These are phyloP conservation scores for Alcis repandata DNA, from an alignment of 2,888 invertebrate species.

Conservation along the genomic window DNA sequence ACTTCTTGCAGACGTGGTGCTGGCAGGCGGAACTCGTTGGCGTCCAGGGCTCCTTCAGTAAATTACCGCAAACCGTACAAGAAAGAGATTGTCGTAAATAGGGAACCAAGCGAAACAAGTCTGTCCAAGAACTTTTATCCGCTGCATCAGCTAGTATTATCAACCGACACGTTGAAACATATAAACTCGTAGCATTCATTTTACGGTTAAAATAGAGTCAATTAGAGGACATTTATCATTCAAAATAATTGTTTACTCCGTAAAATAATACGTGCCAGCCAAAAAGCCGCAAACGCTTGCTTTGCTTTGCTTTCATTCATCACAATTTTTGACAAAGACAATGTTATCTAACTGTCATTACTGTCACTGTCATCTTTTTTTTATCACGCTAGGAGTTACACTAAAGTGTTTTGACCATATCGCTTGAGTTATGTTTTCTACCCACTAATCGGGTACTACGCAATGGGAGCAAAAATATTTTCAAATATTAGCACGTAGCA, in stretches of 20 bases:
- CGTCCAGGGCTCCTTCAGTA: slow-evolving; percentile 93
- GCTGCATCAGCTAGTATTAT: slow-evolving; percentile 91
- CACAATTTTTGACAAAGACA: slow-evolving; percentile 42
- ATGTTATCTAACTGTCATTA: slow-evolving; percentile 19
- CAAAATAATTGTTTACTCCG: slow-evolving; percentile 70
- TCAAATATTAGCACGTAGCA: too few species aligned
- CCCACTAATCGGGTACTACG: too few species aligned
- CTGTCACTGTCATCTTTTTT: slow-evolving; percentile 32
- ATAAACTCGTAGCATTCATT: slow-evolving; percentile 94
- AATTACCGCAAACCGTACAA: slow-evolving; percentile 95
- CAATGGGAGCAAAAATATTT: too few species aligned
- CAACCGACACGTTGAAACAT: slow-evolving; percentile 93
- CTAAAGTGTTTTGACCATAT: not conserved
- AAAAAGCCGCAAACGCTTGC: slow-evolving; percentile 81
- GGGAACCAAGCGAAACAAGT: slow-evolving; percentile 93
- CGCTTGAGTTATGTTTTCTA: not conserved
- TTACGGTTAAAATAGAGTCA: slow-evolving; percentile 64
- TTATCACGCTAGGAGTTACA: not conserved
- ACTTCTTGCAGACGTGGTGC: slow-evolving; percentile 95
- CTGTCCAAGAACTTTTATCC: slow-evolving; percentile 91
- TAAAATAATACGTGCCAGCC: slow-evolving; percentile 64
- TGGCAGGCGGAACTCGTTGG: slow-evolving; percentile 93
- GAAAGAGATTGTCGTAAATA: slow-evolving; percentile 95
- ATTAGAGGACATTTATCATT: slow-evolving; percentile 60
- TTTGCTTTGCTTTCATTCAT: slow-evolving; percentile 60